These are phyloP conservation scores for Blennius ocellaris DNA, from an alignment of 2,113 vertebrate species.

Conservation along the genomic window DNA sequence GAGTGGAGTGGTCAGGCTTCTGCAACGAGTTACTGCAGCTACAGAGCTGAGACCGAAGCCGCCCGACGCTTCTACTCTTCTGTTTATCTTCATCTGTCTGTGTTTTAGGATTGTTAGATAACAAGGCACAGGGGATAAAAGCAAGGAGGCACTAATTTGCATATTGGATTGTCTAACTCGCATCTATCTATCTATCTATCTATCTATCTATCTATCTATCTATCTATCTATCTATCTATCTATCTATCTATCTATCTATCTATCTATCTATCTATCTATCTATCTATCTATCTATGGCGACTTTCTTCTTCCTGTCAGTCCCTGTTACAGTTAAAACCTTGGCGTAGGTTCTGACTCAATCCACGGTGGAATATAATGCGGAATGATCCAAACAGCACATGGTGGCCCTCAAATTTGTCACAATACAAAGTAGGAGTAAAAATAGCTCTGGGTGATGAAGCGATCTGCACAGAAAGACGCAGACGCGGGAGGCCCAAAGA, in stretches of 20 bases:
- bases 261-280: neutral
- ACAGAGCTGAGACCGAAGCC: neutral
- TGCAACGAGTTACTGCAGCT: conserved; percentile 31
- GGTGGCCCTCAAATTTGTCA: conserved; percentile 17
- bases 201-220: neutral
- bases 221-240: neutral
- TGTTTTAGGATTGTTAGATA: too few species aligned
- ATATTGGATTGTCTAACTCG: too few species aligned
- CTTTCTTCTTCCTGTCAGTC: neutral
- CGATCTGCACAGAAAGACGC: conserved; percentile 16
- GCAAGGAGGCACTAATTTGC: too few species aligned
- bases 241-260: too few species aligned
- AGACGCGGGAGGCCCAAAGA: conserved; percentile 7
- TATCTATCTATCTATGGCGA: neutral
- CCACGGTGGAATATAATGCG: conserved; percentile 2
- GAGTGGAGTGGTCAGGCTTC: conserved; percentile 31
- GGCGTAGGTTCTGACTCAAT: neutral
- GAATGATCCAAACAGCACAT: neutral
- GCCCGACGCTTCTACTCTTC: too few species aligned
- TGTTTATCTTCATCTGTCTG: too few species aligned
- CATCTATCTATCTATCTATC: neutral
- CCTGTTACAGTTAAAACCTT: conserved; percentile 22
- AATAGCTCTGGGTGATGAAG: conserved; percentile 26
- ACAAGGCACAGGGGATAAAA: too few species aligned
- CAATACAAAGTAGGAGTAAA: conserved; percentile 27